Evolutionary conservation across 2,113 vertebrate species (phyloP).

Genomic region (Probosciger aterrimus): DNA sequence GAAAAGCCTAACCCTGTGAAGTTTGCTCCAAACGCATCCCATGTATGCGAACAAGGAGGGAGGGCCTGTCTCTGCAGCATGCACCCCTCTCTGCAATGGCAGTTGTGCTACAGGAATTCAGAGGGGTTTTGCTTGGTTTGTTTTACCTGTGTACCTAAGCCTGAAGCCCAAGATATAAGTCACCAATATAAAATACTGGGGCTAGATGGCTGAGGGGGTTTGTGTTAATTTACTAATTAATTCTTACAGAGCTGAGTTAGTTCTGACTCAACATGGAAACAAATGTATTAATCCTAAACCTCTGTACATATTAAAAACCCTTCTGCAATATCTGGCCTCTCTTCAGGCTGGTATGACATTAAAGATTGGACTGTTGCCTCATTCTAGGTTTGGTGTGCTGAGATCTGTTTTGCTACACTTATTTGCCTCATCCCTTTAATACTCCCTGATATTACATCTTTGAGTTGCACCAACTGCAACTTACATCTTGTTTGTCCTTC

Average conservation of each 20-base stretch:
- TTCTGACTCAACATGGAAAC: neutral
- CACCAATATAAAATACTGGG: neutral
- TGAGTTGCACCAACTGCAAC: neutral
- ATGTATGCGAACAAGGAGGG: neutral
- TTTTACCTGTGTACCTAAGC: neutral
- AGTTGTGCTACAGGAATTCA: neutral
- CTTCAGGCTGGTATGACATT: neutral
- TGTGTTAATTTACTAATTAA: neutral
- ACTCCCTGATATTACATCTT: neutral
- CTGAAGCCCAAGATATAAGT: neutral
- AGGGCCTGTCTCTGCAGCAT: neutral
- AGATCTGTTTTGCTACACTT: neutral
- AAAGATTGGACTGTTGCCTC: neutral
- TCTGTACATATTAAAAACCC: accelerated
- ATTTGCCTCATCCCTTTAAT: neutral
- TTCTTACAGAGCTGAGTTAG: neutral
- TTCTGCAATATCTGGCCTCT: neutral
- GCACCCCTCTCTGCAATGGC: neutral
- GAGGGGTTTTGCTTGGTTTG: neutral
- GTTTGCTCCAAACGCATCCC: neutral
- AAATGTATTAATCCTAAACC: neutral
- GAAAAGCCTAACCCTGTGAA: neutral
- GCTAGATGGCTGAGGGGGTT: neutral
- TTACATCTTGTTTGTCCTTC: neutral
- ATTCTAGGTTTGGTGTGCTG: neutral